Percentiles rank a stretch among this genome's conserved stretches.
Conservation (phyloP, 1,140 invertebrate species). For the Asobara japonica region DNA sequence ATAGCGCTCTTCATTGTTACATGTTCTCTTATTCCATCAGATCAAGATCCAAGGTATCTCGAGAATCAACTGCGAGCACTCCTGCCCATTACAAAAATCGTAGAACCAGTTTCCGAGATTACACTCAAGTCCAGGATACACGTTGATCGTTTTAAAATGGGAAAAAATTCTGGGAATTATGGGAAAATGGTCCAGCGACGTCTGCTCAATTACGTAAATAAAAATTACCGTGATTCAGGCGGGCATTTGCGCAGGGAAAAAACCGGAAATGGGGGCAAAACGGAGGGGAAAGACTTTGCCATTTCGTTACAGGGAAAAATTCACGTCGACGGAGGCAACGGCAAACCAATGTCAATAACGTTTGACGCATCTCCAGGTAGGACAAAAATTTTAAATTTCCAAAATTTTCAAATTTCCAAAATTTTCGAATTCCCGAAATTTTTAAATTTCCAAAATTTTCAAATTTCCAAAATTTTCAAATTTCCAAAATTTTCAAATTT, state of each 20-base stretch:
- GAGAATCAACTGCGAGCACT: neutral
- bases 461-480: too few relatives aligned
- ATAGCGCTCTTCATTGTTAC: too few relatives aligned
- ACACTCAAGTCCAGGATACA: neutral
- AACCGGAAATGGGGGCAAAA: neutral
- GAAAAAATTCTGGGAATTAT: neutral
- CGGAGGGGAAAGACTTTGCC: constrained; percentile 28
- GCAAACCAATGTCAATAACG: constrained; percentile 41
- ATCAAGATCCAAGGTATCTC: neutral
- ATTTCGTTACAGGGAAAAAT: constrained; percentile 47
- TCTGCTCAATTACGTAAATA: neutral
- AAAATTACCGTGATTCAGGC: too few relatives aligned
- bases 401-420: too few relatives aligned
- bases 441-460: too few relatives aligned
- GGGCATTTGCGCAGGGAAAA: too few relatives aligned
- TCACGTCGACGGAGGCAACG: constrained; percentile 40
- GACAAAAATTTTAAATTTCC: neutral
- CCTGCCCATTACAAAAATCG: neutral
- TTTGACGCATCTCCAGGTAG: constrained; percentile 39
- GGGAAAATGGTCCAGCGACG: neutral
- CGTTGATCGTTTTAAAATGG: neutral
- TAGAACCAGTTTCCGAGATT: neutral
- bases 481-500: too few relatives aligned
- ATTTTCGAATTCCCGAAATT: too few relatives aligned
- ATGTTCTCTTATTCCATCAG: neutral